A percentile compares a stretch with the other conserved stretches of the same genome.
Conservation (phyloP, 2,113 vertebrate genomes). For the Gasterosteus nipponicus region DNA sequence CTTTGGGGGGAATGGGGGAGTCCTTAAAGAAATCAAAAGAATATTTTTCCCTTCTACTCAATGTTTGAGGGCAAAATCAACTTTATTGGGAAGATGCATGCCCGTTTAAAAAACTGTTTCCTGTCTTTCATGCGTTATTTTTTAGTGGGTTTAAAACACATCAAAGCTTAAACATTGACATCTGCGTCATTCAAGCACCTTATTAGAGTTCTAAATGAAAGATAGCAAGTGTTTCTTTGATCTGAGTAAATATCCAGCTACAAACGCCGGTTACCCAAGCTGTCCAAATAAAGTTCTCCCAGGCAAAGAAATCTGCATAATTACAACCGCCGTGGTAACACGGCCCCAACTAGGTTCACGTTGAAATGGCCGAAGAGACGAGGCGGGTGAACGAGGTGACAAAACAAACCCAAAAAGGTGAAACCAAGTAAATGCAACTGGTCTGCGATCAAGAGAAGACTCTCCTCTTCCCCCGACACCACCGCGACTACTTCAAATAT, state of each 20-base stretch:
- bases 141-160: conserved; percentile 7
- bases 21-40: conserved; percentile 29
- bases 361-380: conserved; percentile 48
- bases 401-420: conserved; percentile 28
- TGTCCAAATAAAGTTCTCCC: conserved; percentile 47
- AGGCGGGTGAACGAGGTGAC: conserved; percentile 25
- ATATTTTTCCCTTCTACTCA: conserved; percentile 20
- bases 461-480: conserved; percentile 8
- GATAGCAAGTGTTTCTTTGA: conserved; percentile 38
- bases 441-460: conserved; percentile 13
- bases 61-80: conserved; percentile 1
- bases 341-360: conserved; percentile 58
- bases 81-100: not conserved
- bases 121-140: not conserved
- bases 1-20: not conserved
- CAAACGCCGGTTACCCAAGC: conserved; percentile 23
- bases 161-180: conserved; percentile 37
- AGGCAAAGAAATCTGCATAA: conserved; percentile 47
- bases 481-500: conserved; percentile 27
- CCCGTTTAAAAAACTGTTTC: not conserved
- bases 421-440: not conserved
- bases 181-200: conserved; percentile 34
- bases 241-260: conserved; percentile 41
- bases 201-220: conserved; percentile 43
- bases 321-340: conserved; percentile 36